These are phyloP conservation scores for Ia io DNA, from an alignment of 2,113 vertebrate species.

Conservation along the genomic window DNA sequence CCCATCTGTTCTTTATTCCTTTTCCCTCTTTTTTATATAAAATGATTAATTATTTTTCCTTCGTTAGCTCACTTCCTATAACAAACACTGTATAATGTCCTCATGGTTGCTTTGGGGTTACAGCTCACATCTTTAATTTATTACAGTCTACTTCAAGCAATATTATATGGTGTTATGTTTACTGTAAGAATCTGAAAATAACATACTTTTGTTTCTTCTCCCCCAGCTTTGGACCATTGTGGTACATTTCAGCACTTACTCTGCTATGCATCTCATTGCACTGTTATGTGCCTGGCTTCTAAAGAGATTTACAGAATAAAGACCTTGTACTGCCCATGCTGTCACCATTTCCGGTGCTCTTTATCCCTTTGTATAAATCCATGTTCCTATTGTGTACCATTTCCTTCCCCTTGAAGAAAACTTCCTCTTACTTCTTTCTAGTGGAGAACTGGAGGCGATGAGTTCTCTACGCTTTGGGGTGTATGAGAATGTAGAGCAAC, in stretches of 20 bases:
- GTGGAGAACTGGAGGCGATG: neutral
- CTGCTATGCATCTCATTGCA: neutral
- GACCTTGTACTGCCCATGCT: neutral
- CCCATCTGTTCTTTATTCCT: neutral
- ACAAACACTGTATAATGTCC: neutral
- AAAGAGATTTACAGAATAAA: neutral
- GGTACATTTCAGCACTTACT: neutral
- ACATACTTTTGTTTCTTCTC: neutral
- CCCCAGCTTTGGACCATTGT: neutral
- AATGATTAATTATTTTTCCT: neutral
- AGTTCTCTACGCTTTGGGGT: neutral
- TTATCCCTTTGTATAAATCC: neutral
- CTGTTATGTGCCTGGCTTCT: neutral
- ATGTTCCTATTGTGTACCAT: neutral
- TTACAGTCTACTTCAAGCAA: neutral
- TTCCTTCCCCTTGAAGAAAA: neutral
- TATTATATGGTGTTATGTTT: neutral
- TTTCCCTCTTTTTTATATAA: neutral
- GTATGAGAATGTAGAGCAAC: neutral
- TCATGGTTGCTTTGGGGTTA: neutral
- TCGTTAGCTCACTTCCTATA: neutral
- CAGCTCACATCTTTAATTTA: neutral
- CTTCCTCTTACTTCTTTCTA: neutral
- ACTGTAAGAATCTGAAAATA: neutral
- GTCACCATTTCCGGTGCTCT: neutral